These are phyloP conservation scores for Gambusia yucatana DNA, from an alignment of 2,797 vertebrate species.

Conservation along the genomic window DNA sequence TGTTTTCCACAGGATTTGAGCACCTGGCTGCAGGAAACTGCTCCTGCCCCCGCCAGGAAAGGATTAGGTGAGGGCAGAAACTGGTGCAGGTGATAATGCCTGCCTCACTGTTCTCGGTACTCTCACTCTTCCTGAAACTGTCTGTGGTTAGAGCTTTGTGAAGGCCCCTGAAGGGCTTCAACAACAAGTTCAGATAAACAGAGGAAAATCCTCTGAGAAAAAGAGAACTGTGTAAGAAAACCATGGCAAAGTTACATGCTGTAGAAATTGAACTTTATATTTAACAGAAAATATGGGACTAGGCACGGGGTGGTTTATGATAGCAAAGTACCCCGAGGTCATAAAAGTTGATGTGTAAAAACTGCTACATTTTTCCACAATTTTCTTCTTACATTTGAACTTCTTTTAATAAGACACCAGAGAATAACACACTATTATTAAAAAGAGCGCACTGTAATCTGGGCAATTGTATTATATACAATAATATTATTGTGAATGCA, in stretches of 20 bases:
- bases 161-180: slow-evolving; percentile 13
- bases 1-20: slow-evolving; percentile 12
- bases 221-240: neutral
- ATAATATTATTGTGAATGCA: neutral
- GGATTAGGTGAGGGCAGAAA: slow-evolving; percentile 25
- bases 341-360: neutral
- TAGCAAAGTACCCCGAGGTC: neutral
- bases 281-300: neutral
- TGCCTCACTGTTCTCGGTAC: slow-evolving; percentile 6
- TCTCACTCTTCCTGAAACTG: slow-evolving; percentile 25
- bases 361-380: neutral
- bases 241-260: neutral
- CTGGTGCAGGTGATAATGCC: slow-evolving; percentile 16
- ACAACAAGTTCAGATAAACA: slow-evolving; percentile 20
- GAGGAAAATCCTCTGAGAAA: neutral
- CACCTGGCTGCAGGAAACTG: slow-evolving; percentile 24
- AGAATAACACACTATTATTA: neutral
- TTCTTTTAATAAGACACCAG: neutral
- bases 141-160: slow-evolving; percentile 19
- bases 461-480: neutral
- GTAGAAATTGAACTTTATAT: neutral
- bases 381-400: neutral
- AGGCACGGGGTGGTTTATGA: neutral
- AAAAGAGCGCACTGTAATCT: neutral
- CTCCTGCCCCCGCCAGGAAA: slow-evolving; percentile 16